A percentile compares a stretch with the other conserved stretches of the same genome.
Conservation (phyloP, 2,888 invertebrate genomes). For the Callinectes sapidus region DNA sequence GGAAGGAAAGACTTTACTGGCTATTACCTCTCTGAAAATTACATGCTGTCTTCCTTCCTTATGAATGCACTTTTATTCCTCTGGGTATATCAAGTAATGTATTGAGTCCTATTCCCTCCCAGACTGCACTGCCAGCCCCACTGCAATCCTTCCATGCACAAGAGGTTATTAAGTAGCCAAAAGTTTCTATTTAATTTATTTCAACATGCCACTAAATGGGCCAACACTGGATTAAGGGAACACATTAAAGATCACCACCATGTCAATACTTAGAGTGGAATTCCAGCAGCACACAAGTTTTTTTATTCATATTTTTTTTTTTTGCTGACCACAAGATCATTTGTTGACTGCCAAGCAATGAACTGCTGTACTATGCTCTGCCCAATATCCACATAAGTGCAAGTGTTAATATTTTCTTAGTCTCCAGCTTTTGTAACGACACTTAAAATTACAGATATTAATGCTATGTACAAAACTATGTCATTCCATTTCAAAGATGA, state of each 20-base stretch:
- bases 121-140: background rate
- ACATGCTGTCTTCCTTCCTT: background rate
- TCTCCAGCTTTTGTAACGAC: conserved; percentile 58
- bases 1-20: background rate
- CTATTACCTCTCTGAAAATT: background rate
- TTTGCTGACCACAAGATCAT: background rate
- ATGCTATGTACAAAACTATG: conserved; percentile 54
- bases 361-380: conserved; percentile 39
- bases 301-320: background rate
- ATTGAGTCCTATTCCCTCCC: background rate
- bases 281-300: conserved; percentile 3
- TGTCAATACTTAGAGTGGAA: conserved; percentile 47
- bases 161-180: background rate
- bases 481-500: conserved; percentile 40
- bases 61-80: background rate
- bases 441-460: conserved; percentile 50
- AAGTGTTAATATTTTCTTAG: conserved; percentile 47
- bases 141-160: background rate
- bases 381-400: conserved; percentile 49
- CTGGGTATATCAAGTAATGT: background rate
- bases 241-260: conserved; percentile 52
- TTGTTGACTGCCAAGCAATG: conserved; percentile 40
- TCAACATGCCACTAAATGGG: conserved; percentile 61
- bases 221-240: conserved; percentile 63
- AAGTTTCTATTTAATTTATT: conserved; percentile 52